phyloP scores from a whole-genome alignment of 2,113 vertebrate species.

The Sterrhoptilus dennistouni region DNA sequence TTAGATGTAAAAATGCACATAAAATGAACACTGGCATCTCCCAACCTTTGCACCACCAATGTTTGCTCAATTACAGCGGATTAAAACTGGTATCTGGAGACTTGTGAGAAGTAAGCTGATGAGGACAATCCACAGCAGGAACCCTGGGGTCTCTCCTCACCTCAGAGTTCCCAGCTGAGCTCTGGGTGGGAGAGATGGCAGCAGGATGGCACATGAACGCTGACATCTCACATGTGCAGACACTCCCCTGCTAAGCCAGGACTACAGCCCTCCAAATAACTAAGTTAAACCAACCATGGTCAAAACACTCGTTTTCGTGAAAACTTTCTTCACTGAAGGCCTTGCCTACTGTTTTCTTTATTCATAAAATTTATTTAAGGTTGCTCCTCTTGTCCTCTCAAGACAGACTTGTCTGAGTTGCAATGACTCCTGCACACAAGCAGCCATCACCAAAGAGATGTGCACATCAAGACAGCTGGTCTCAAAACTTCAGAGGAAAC shows the following conservation, averaged over 20 bases:
- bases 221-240: accelerated
- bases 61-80: neutral
- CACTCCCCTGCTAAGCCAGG: neutral
- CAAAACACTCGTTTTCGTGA: neutral
- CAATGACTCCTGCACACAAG: neutral
- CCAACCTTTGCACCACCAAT: neutral
- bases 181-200: neutral
- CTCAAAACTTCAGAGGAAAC: neutral
- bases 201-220: neutral
- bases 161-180: neutral
- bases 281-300: neutral
- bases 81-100: neutral
- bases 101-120: neutral
- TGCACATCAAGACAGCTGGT: neutral
- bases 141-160: neutral
- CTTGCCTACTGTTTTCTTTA: neutral
- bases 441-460: neutral
- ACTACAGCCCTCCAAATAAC: neutral
- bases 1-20: neutral
- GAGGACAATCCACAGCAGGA: neutral
- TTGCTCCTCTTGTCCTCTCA: too few relatives aligned
- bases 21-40: neutral
- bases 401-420: neutral
- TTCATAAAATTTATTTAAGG: neutral
- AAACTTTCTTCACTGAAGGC: neutral